Conservation (phyloP, 2,113 vertebrate species). For the Triplophysa tibetana region DNA sequence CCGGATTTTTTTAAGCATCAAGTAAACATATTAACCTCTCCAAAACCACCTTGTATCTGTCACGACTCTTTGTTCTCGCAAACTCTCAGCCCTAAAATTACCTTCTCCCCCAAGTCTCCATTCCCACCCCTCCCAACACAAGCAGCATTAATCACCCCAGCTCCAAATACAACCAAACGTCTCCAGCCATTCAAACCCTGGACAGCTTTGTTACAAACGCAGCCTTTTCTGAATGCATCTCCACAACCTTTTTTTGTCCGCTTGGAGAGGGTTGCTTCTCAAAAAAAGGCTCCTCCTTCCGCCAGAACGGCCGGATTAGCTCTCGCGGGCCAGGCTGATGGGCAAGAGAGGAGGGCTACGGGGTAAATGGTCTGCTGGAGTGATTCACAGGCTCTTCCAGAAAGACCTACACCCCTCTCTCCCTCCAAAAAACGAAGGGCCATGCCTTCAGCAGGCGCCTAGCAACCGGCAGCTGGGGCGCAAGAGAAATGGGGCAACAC, state of each 20-base stretch:
- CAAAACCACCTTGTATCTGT: background rate
- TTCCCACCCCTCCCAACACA: conserved; percentile 56
- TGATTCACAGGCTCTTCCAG: conserved; percentile 79
- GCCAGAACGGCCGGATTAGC: conserved; percentile 77
- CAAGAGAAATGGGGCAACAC: conserved; percentile 54
- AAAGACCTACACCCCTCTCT: conserved; percentile 66
- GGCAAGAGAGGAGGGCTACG: conserved; percentile 54
- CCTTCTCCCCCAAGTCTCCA: conserved; percentile 30
- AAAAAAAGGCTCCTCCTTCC: conserved; percentile 66
- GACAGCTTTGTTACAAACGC: conserved; percentile 76
- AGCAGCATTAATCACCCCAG: conserved; percentile 85
- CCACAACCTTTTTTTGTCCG: conserved; percentile 78
- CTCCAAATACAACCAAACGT: conserved; percentile 81
- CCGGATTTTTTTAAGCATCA: too few relatives aligned
- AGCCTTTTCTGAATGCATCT: conserved; percentile 80
- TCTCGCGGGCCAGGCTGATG: conserved; percentile 70
- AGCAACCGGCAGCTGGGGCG: conserved; percentile 77
- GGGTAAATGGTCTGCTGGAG: conserved; percentile 71
- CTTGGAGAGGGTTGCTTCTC: conserved; percentile 82
- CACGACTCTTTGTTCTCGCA: background rate
- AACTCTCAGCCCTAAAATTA: conserved; percentile 29
- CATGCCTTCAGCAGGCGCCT: conserved; percentile 73
- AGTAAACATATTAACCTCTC: background rate
- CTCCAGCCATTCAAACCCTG: conserved; percentile 82
- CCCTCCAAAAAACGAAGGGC: conserved; percentile 60